Conservation (phyloP, 37 sponge, comb jelly and placozoan species). For the Hexactinellida sp. region DNA sequence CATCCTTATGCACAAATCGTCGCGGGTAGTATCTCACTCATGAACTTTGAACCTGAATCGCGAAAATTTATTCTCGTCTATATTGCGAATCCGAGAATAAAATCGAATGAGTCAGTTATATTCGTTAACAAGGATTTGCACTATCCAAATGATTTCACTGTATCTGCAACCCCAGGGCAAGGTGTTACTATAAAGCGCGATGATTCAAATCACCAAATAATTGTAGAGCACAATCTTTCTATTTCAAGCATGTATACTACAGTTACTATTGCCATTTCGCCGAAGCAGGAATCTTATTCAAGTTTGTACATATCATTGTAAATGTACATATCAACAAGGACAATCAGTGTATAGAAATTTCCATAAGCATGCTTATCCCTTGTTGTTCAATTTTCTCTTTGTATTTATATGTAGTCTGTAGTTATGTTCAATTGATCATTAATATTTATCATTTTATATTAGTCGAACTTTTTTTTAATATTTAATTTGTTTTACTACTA, state of each 20-base stretch:
- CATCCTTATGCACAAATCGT: slow-evolving; percentile 2
- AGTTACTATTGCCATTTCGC: not conserved
- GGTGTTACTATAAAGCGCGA: not conserved
- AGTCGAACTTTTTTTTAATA: not conserved
- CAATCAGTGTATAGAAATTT: too few relatives aligned
- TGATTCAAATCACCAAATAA: not conserved
- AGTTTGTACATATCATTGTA: not conserved
- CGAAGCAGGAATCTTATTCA: not conserved
- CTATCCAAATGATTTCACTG: not conserved
- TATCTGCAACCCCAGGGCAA: not conserved
- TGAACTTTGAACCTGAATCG: slow-evolving; percentile 9
- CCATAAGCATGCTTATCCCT: too few relatives aligned
- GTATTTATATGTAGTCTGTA: not conserved
- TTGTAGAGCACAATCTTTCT: not conserved
- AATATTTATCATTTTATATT: not conserved
- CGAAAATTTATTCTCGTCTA: not conserved
- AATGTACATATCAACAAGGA: too few relatives aligned
- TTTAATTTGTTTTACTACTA: not conserved
- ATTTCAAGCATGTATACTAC: not conserved
- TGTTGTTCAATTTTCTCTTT: too few relatives aligned
- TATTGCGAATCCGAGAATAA: not conserved
- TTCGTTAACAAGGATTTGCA: not conserved
- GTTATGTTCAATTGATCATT: not conserved
- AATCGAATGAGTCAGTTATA: not conserved
- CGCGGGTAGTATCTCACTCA: not conserved